A percentile compares a stretch with the other conserved stretches of the same genome.
Conservation (phyloP, 2,888 invertebrate species). For the Pomacea canaliculata region DNA sequence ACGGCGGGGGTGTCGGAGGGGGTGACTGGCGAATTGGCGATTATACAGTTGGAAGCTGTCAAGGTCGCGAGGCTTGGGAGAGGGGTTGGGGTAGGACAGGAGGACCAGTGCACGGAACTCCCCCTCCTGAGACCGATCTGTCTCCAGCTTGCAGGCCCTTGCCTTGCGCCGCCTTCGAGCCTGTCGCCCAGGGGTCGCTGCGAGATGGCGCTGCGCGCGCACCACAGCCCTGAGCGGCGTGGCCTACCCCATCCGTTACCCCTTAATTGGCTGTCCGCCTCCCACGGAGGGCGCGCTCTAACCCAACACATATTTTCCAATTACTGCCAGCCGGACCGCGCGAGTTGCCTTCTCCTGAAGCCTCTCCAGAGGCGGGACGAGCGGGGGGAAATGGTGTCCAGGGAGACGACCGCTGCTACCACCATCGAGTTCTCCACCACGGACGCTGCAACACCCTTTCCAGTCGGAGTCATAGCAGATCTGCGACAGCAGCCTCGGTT, state of each 20-base stretch:
- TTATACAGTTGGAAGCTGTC: too few relatives aligned
- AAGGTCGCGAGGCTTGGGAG: too few relatives aligned
- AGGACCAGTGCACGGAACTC: too few relatives aligned
- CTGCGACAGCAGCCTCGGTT: neutral
- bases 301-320: conserved; percentile 25
- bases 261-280: conserved; percentile 23
- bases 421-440: neutral
- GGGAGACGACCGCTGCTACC: too few relatives aligned
- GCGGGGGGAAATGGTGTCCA: neutral
- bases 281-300: conserved; percentile 12
- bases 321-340: conserved; percentile 17
- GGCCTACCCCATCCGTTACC: conserved; percentile 19
- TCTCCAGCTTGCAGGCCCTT: too few relatives aligned
- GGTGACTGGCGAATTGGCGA: too few relatives aligned
- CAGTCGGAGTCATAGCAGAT: neutral
- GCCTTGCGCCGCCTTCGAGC: too few relatives aligned
- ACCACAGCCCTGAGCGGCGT: neutral
- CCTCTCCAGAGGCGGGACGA: conserved; percentile 1
- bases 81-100: too few relatives aligned
- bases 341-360: neutral
- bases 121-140: too few relatives aligned
- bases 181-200: too few relatives aligned
- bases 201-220: too few relatives aligned
- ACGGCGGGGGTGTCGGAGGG: too few relatives aligned
- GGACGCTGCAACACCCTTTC: neutral